Evolutionary conservation across 2,888 invertebrate genomes (phyloP), one percentile per base, ranked within the genome.

Genomic region (Stomorhina lunata): DNA sequence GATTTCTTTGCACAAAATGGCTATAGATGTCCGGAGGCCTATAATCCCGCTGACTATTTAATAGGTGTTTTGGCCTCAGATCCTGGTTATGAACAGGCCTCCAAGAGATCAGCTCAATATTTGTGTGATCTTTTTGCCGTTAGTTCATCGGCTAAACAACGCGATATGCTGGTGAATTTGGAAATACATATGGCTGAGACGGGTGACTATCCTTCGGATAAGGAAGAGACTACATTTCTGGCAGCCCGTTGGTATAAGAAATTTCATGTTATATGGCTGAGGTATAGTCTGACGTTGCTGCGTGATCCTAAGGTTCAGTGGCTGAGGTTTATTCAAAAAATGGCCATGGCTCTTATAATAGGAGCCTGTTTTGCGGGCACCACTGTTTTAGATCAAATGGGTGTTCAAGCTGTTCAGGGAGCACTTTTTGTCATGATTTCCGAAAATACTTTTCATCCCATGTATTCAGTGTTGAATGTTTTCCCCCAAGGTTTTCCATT

Each of bases 41-140:
- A 95, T 92, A 98, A 97, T 90, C 97, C 97, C 0, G 97, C 98
- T 0, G 98, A 98, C 89, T 97, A 95, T 91, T 95, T 96, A 87
- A 96, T 98, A 84, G 95, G 95, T 85, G 95, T 95, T 0, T 90
- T 98, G 84, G 97, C 98, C 0, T 92, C 95, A 1, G 94, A 95
- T 22, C 96, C 96, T 0, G 96, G 95, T 4, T 93, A 94, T 1
- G 96, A 97, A 88, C 92, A 93, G 10, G 94, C 94, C 0, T 95
- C 95, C 6, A 93, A 94, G 75, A 93, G 93, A 80, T 93, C 94
- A 0, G 94, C 95, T 20, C 94, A 94, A 87, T 94, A 93, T 87
- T 92, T 97, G 79, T 96, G 96, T 88, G 95, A 96, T 88, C 92
- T 95, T 69, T 97, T 95, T 89, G 94, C 95, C 0, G 95, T 95